These are phyloP conservation scores for Oryzias dopingdopingensis DNA, from an alignment of 2,797 vertebrate species.

Conservation along the genomic window DNA sequence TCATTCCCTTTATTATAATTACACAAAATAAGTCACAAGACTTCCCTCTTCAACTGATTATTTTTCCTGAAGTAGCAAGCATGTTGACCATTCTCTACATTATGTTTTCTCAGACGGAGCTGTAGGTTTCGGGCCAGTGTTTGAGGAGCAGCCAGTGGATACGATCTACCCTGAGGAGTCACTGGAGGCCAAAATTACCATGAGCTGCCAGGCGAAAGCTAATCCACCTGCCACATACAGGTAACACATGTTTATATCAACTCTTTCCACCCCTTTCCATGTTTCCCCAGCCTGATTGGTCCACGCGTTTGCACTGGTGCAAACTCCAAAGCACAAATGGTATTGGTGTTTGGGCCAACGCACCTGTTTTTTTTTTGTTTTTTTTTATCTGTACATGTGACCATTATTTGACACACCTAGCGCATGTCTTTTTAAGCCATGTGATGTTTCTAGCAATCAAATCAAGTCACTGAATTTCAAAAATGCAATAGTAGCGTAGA, in stretches of 20 bases:
- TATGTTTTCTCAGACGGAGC: constrained; percentile 80
- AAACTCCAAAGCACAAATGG: too few species aligned
- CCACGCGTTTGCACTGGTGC: not conserved
- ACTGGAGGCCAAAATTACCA: constrained; percentile 89
- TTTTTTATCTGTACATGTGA: too few species aligned
- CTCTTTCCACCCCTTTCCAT: constrained; percentile 34
- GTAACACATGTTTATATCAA: constrained; percentile 76
- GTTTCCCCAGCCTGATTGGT: constrained; percentile 1
- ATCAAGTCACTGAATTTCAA: constrained; percentile 11
- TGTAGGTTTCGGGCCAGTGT: constrained; percentile 91
- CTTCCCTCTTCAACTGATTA: too few species aligned
- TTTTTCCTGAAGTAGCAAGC: too few species aligned
- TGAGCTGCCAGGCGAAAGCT: constrained; percentile 90
- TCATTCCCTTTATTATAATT: too few species aligned
- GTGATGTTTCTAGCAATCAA: not conserved
- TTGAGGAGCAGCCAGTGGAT: constrained; percentile 95
- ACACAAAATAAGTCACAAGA: too few species aligned
- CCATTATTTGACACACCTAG: not conserved
- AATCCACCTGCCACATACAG: constrained; percentile 89
- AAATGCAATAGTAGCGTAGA: constrained; percentile 3
- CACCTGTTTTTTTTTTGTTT: too few species aligned
- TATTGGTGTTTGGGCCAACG: too few species aligned
- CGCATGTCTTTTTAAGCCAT: not conserved
- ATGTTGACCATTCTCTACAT: constrained; percentile 24
- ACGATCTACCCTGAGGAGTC: constrained; percentile 97